phyloP scores from a whole-genome alignment of 1,140 invertebrate genomes.

The Pseudoatta argentina region DNA sequence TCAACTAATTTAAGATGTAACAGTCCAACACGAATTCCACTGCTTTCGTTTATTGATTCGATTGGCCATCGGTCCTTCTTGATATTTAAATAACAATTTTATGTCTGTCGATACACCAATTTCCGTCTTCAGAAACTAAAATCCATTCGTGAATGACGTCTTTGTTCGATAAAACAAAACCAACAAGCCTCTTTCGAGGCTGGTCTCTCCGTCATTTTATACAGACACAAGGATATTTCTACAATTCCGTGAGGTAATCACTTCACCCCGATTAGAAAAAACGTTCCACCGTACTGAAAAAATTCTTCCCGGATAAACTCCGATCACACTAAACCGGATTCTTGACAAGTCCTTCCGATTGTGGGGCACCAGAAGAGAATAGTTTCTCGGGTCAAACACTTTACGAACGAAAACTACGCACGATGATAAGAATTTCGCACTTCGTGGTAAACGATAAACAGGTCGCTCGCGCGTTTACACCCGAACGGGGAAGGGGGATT shows the following conservation, averaged over 20 bases:
- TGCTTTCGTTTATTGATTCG: constrained; percentile 2
- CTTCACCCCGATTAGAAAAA: background rate
- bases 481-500: background rate
- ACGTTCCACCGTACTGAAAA: background rate
- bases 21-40: constrained; percentile 27
- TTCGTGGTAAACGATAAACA: constrained; percentile 41
- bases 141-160: constrained; percentile 21
- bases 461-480: constrained; percentile 3
- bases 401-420: background rate
- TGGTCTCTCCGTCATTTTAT: constrained; percentile 26
- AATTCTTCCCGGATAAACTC: background rate
- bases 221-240: background rate
- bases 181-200: constrained; percentile 38
- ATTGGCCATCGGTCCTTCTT: constrained; percentile 2
- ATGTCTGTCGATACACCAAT: background rate
- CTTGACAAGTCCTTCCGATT: constrained; percentile 18
- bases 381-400: constrained; percentile 15
- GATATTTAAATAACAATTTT: background rate
- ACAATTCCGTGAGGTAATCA: background rate
- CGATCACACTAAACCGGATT: background rate
- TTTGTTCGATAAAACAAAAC: background rate
- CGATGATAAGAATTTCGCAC: background rate
- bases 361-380: background rate
- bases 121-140: constrained; percentile 33
- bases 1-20: background rate